phyloP scores from a whole-genome alignment of 2,113 vertebrate genomes.

The Pluvialis apricaria region DNA sequence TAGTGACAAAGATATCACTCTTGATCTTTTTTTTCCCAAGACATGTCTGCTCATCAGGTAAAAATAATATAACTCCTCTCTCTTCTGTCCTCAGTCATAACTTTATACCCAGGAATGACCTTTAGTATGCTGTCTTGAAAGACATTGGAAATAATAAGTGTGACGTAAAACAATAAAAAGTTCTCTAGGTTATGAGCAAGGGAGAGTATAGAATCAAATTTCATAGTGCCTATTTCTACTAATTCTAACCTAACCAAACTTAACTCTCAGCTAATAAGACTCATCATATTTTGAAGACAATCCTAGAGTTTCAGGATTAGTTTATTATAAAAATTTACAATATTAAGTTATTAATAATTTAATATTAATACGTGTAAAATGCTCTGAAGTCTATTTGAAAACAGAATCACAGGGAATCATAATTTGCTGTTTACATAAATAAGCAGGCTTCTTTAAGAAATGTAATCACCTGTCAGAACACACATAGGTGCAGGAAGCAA shows the following conservation, averaged over 20 bases:
- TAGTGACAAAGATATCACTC: background rate
- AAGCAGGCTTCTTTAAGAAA: background rate
- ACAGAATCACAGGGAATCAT: background rate
- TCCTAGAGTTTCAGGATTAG: background rate
- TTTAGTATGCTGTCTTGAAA: slow-evolving; percentile 2
- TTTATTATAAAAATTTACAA: background rate
- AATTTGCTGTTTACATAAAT: background rate
- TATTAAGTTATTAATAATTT: background rate
- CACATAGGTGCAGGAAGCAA: background rate
- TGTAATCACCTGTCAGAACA: background rate
- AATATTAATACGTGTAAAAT: background rate
- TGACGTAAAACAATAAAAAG: background rate
- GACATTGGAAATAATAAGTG: background rate
- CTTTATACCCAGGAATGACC: background rate
- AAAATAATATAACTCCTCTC: background rate
- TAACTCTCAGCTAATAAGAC: background rate
- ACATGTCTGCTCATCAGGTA: background rate
- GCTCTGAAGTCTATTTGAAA: background rate
- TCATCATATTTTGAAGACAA: background rate
- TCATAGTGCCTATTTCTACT: background rate
- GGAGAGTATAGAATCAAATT: background rate
- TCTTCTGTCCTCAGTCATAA: background rate
- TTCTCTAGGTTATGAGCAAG: background rate
- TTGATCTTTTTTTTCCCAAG: background rate
- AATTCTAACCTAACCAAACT: background rate